A percentile compares a stretch with the other conserved stretches of the same genome.
Conservation (phyloP, 2,113 vertebrate genomes). For the Tringa solitaria region DNA sequence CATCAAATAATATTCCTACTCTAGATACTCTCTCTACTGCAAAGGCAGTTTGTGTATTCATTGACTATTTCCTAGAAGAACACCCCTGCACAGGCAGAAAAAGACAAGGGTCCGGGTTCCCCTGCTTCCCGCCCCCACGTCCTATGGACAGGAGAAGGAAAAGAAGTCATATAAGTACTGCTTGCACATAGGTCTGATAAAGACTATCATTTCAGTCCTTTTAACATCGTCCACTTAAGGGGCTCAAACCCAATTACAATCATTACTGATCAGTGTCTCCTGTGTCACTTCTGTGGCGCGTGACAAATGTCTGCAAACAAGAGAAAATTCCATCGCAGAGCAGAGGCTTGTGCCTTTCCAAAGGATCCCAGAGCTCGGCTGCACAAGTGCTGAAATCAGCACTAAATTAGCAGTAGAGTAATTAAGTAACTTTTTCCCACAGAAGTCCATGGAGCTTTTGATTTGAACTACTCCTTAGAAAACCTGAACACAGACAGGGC, state of each 20-base stretch:
- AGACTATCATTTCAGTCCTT: not conserved
- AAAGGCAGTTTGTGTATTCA: not conserved
- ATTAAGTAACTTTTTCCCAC: not conserved
- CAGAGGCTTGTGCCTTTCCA: not conserved
- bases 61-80: not conserved
- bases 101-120: not conserved
- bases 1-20: not conserved
- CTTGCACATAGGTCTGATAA: not conserved
- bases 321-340: not conserved
- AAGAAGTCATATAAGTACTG: fast-evolving
- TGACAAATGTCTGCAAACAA: not conserved
- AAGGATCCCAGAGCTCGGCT: not conserved
- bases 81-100: fast-evolving
- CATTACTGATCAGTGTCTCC: fast-evolving
- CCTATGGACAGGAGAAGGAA: not conserved
- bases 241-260: not conserved
- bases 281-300: not conserved
- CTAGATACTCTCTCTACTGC: not conserved
- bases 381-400: not conserved
- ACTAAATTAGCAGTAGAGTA: not conserved
- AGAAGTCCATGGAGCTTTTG: not conserved
- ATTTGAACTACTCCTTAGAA: not conserved
- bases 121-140: fast-evolving
- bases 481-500: not conserved
- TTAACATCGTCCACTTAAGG: not conserved